A percentile compares a stretch with the other conserved stretches of the same genome.
Evolutionary conservation across 1,140 invertebrate species (phyloP).

Genomic region (Drosophila kohkoa): DNA sequence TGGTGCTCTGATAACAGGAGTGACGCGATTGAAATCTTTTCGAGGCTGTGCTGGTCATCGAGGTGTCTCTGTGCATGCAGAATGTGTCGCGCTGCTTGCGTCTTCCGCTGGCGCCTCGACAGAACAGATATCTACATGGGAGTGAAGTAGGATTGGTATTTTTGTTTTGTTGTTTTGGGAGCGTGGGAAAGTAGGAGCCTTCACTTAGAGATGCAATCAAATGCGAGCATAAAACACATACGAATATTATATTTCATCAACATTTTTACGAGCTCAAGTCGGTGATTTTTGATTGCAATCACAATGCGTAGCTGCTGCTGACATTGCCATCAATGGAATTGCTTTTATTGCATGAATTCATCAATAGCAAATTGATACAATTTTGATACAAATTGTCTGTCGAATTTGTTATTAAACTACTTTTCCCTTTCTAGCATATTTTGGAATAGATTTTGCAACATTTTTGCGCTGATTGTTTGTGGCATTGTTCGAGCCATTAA

Average conservation of each 20-base stretch:
- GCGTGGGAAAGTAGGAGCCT: background rate
- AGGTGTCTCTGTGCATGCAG: constrained; percentile 81
- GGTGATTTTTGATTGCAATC: constrained; percentile 19
- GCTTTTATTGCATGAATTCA: constrained; percentile 1
- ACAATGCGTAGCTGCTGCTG: too few relatives aligned
- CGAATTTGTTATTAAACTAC: background rate
- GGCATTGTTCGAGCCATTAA: background rate
- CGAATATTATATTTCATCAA: background rate
- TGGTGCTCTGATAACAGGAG: constrained; percentile 80
- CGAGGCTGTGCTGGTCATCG: constrained; percentile 82
- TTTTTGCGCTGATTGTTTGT: background rate
- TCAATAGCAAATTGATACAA: background rate
- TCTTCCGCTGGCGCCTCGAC: constrained; percentile 66
- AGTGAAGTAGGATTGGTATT: constrained; percentile 6
- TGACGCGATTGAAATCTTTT: constrained; percentile 76
- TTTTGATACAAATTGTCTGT: background rate
- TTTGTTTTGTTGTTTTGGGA: background rate
- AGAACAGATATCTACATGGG: constrained; percentile 76
- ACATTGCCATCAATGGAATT: too few relatives aligned
- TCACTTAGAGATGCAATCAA: constrained; percentile 9
- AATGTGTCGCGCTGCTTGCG: constrained; percentile 80
- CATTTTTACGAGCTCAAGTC: background rate
- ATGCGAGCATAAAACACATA: constrained; percentile 8
- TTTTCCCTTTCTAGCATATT: background rate
- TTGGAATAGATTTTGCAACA: background rate